Base-by-base conservation (phyloP, 2,888 invertebrate species). In the Cenopis cana region DNA sequence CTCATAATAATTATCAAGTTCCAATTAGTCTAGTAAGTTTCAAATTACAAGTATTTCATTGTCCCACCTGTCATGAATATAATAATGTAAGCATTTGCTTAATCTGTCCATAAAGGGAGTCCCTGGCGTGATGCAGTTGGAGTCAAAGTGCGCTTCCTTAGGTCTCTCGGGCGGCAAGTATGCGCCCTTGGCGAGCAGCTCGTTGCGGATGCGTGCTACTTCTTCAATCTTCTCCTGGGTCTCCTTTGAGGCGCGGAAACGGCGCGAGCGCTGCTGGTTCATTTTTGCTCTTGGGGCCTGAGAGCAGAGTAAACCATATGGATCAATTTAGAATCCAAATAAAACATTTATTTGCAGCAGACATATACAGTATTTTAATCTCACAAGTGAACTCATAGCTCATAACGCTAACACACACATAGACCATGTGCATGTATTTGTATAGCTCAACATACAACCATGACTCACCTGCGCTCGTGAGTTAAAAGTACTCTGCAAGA, bases 111-210 rank as follows among this genome's bases (percentile, higher is more conserved):
- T 99, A 85, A 99, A 99, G 0, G 98, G 98, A 8, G 99, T 99
- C n/a, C 99, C 99, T 0, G 99, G 99, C 0, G 99, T 99, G 82
- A 99, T 99, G 85, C 99, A 99, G 89, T 99, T 99, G 68, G 98
- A 98, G 89, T 99, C 99, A 88, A 99, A 99, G 90, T 99, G 98
- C 54, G 97, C 97, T 77, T 96, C 97, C 82, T 98, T 97, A 0
- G 97, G 95, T 89, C 98, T 99, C 82, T 97, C 96, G 0, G 97
- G 97, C 0, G 98, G 98, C 65, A 98, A 88, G 76, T 95, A 93
- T 17, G 95, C 96, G 0, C 98, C 98, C 82, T 96, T 96, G 0
- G 94, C 88, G 65, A 94, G 84, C 46, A 98, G 90, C 79, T 97
- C 97, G 0, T 95, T 95, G 24, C 98, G 94, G 74, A 98, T 95